phyloP scores from a whole-genome alignment of 2,113 vertebrate species.

The Prionailurus viverrinus region DNA sequence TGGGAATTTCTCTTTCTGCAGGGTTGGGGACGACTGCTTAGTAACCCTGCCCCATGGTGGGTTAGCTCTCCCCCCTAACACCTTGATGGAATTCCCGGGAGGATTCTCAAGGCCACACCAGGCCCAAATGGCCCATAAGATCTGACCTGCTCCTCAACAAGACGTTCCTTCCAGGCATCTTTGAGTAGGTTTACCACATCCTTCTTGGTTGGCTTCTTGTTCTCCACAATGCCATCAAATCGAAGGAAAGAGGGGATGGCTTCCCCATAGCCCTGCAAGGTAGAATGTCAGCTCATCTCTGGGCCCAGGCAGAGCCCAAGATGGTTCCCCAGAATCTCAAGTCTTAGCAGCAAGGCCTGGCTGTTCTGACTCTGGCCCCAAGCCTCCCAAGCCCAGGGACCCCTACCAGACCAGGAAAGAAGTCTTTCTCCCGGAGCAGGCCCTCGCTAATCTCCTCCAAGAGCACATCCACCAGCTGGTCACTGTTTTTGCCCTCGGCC shows the following conservation, averaged over 20 bases:
- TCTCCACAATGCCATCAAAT: conserved; percentile 86
- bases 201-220: conserved; percentile 86
- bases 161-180: conserved; percentile 89
- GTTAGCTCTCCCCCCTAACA: not conserved
- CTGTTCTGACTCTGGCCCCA: not conserved
- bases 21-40: not conserved
- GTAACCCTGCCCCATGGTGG: not conserved
- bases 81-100: not conserved
- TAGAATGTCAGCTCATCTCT: conserved; percentile 1
- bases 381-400: not conserved
- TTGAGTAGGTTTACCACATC: conserved; percentile 85
- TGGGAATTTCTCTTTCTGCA: conserved; percentile 82
- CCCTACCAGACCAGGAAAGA: conserved; percentile 85
- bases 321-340: not conserved
- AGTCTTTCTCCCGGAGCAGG: conserved; percentile 78
- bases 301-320: not conserved
- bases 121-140: not conserved
- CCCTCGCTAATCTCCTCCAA: conserved; percentile 85
- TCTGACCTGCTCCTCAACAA: conserved; percentile 86
- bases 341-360: not conserved
- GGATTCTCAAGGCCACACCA: not conserved
- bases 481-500: conserved; percentile 85
- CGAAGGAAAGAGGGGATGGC: conserved; percentile 85
- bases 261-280: conserved; percentile 80
- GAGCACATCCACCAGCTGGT: conserved; percentile 87